A percentile compares a stretch with the other conserved stretches of the same genome.
Conservation (phyloP, 2,888 invertebrate genomes). For the Linnaemya vulpina region DNA sequence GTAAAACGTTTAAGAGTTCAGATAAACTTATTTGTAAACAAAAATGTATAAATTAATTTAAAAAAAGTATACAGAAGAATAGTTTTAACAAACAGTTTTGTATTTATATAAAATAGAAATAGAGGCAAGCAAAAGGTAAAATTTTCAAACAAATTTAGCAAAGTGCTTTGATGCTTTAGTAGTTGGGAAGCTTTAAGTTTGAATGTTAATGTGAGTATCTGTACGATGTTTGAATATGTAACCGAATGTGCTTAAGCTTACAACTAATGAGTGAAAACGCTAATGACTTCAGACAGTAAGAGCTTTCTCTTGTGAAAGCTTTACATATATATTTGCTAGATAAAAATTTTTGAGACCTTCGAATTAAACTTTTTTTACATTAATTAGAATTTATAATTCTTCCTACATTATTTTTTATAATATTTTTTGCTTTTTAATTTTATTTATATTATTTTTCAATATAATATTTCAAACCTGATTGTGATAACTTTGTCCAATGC, state of each 20-base stretch:
- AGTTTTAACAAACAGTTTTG: slow-evolving; percentile 10
- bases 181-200: background rate
- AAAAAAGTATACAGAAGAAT: background rate
- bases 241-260: background rate
- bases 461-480: slow-evolving; percentile 81
- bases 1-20: background rate
- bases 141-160: background rate
- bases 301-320: too few relatives aligned
- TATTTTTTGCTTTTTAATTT: slow-evolving; percentile 30
- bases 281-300: background rate
- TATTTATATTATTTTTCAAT: background rate
- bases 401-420: background rate
- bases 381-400: too few relatives aligned
- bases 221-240: background rate
- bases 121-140: slow-evolving; percentile 1
- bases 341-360: background rate
- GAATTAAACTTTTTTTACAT: background rate
- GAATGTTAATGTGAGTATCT: background rate
- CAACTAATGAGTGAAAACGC: background rate
- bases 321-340: too few relatives aligned
- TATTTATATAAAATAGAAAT: background rate
- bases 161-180: background rate
- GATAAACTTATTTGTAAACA: background rate
- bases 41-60: background rate
- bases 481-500: slow-evolving; percentile 83